Evolutionary conservation across 2,888 invertebrate species (phyloP).

Genomic region (Carterocephalus palaemon): DNA sequence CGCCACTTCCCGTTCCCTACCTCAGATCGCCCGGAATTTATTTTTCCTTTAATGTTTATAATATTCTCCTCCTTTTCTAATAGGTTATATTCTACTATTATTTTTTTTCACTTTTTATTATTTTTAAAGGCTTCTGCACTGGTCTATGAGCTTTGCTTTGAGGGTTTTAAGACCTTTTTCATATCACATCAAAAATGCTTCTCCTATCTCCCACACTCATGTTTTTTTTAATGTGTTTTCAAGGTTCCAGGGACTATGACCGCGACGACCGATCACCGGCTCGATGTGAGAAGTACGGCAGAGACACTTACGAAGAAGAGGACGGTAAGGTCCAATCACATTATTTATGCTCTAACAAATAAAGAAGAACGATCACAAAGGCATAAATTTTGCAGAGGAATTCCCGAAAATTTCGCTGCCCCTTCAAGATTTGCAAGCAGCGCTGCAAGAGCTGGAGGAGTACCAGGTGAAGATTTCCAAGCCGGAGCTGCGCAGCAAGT

Average conservation of each 20-base stretch:
- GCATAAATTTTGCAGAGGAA: constrained; percentile 52
- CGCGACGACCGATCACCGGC: constrained; percentile 48
- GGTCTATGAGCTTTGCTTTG: too few relatives aligned
- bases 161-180: too few relatives aligned
- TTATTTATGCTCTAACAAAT: not conserved
- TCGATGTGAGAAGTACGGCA: constrained; percentile 42
- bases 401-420: constrained; percentile 71
- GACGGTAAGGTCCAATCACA: constrained; percentile 40
- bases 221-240: too few relatives aligned
- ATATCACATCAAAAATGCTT: too few relatives aligned
- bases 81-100: too few relatives aligned
- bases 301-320: constrained; percentile 49
- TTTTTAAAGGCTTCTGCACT: too few relatives aligned
- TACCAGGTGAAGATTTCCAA: constrained; percentile 58
- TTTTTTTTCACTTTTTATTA: too few relatives aligned
- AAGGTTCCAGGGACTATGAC: constrained; percentile 50
- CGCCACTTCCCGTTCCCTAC: too few relatives aligned
- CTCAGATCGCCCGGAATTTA: too few relatives aligned
- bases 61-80: too few relatives aligned
- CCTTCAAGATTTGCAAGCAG: constrained; percentile 66
- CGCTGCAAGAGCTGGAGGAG: constrained; percentile 60
- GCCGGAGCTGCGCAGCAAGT: constrained; percentile 58
- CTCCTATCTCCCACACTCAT: too few relatives aligned
- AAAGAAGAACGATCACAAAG: not conserved
- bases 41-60: too few relatives aligned